phyloP scores from a whole-genome alignment of 2,113 vertebrate genomes.

The Prionailurus viverrinus region DNA sequence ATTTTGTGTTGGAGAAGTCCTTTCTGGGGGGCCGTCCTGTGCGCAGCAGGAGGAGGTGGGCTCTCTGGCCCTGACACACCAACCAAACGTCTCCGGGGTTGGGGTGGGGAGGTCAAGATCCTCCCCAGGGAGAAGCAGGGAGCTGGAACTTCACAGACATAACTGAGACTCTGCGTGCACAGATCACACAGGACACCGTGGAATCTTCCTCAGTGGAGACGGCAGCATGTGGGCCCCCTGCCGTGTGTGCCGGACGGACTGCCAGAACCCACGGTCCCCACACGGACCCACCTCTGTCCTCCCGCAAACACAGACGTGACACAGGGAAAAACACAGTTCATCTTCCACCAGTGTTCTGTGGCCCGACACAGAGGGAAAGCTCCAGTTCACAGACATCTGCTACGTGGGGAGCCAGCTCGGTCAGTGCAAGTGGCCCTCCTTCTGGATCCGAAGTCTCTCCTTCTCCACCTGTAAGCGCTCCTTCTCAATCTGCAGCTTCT shows the following conservation, averaged over 20 bases:
- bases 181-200: conserved; percentile 75
- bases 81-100: not conserved
- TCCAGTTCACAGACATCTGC: not conserved
- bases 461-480: conserved; percentile 96
- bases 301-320: conserved; percentile 75
- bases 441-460: conserved; percentile 95
- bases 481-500: conserved; percentile 96
- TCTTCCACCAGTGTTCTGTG: conserved; percentile 15
- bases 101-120: not conserved
- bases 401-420: not conserved
- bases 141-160: conserved; percentile 53
- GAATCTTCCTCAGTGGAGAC: conserved; percentile 77
- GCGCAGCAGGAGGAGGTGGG: not conserved
- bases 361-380: conserved; percentile 62
- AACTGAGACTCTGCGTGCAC: conserved; percentile 53
- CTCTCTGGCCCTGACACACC: not conserved
- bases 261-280: conserved; percentile 51
- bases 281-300: conserved; percentile 70
- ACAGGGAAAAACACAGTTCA: conserved; percentile 59
- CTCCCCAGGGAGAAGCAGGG: not conserved
- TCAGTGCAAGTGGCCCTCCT: conserved; percentile 92
- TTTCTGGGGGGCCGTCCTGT: not conserved
- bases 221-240: conserved; percentile 78
- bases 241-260: conserved; percentile 62
- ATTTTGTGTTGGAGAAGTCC: not conserved